Base-by-base conservation (phyloP, 2,888 invertebrate genomes). In the Cyaniris semiargus region DNA sequence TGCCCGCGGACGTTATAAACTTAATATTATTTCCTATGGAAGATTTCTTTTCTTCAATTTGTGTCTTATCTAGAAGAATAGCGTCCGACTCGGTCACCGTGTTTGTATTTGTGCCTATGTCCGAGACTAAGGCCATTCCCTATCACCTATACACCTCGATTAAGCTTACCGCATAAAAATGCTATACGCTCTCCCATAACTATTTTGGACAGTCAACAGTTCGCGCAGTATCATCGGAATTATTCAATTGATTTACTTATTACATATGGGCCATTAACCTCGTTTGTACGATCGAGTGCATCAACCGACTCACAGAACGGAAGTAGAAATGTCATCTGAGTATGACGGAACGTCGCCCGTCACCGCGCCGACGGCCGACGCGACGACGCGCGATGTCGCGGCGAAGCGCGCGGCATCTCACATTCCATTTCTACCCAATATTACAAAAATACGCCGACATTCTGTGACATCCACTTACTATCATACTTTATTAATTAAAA, bases 1-100 rank as follows among this genome's bases (percentile, higher is more conserved):
- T 83, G 87, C 87, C 85, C 80, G 86, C 84, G 87, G 86, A 87
- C 85, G 82, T 86, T 87, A 53, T 53, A 86, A 90, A 88, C 91
- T 91, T 91, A 92, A 88, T 90, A 90, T 91, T 87, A 88, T 87
- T 89, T 90, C 86, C 92, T 93, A 93, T 92, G 93, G 93, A 93
- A 93, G 93, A 92, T 92, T 89, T 90, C 85, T 85, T 88, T 87
- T 89, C 89, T 88, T 88, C 86, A 82, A 82, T 88, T 89, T 90
- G 90, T 89, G 89, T 88, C 90, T 91, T 90, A 91, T 87, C 90
- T 92, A 91, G 82, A 81, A 86, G 90, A 89, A 90, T 88, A 82
- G 87, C 88, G 84, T 87, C 82, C 81, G 84, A 80, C 87, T 86
- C 90, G 89, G 89, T 85, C 90, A 87, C 86, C 79, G 81, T 82